Evolutionary conservation across 2,797 vertebrate genomes (phyloP), one percentile per base, ranked within the genome.

Genomic region (Tokudaia tokunoshimensis): DNA sequence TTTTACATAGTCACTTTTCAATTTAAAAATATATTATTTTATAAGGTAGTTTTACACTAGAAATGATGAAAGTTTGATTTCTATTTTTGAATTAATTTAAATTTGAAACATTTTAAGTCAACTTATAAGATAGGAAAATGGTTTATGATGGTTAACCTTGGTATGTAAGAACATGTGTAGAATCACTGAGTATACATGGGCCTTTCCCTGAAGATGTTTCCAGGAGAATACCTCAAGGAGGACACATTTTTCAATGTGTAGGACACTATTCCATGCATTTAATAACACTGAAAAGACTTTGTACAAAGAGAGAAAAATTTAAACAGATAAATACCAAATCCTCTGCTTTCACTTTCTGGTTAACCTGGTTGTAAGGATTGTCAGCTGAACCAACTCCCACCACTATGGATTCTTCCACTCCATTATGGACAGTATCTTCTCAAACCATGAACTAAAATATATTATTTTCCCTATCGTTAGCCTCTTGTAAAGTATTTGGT

Each of bases 41-140:
- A 76, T 94, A 89, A 80, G 31, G 44, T 50, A 34, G 61, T 86
- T 81, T 94, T 76, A 72, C 1, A 17, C 2, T 59, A 14, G 10
- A 94, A 75, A 74, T 92, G 37, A 41, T 31, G 2, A 12, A 76
- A 19, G 50, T 72, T 81, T 85, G 6, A 37, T 87, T 91, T 47
- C 72, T 86, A 19, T 67, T 34, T 92, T 80, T 55, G 63, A 80
- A 78, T 55, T 87, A 41, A 92, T 94, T 92, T 63, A 84, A 88
- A 3, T 72, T 12, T 80, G 61, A 47, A 83, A 29, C 8, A 37
- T 82, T 20, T 47, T 52, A 1, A 59, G n/a, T 80, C 50, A 88
- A n/a, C 24, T 67, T 12, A 52, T 34, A 70, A 47, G 22, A 17
- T 13, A 65, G 29, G 1, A 84, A 31, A 65, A 47, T 47, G 17